Conservation (phyloP, 1,140 invertebrate genomes). For the Schlechtendalia chinensis region DNA sequence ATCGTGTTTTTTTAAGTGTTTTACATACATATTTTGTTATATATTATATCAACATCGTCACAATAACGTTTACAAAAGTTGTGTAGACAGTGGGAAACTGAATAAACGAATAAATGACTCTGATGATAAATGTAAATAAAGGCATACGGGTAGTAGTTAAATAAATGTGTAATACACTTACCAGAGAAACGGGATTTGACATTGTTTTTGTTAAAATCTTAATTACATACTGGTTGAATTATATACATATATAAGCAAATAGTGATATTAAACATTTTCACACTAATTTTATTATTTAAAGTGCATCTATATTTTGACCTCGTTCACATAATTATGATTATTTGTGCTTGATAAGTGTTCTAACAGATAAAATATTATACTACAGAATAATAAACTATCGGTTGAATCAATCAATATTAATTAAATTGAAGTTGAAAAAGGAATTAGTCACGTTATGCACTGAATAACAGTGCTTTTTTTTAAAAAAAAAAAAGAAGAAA, state of each 20-base stretch:
- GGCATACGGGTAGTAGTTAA: neutral
- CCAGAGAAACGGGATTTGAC: neutral
- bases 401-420: no score
- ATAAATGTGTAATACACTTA: neutral
- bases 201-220: neutral
- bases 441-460: no score
- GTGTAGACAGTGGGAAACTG: neutral
- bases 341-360: no score
- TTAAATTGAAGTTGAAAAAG: no score
- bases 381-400: no score
- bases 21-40: neutral
- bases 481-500: no score
- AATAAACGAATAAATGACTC: constrained; percentile 4
- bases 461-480: no score
- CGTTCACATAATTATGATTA: neutral
- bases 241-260: neutral
- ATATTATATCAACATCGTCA: neutral
- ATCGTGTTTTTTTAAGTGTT: neutral
- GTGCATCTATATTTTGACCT: neutral
- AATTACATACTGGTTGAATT: neutral
- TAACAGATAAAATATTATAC: no score
- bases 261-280: constrained; percentile 2
- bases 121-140: neutral
- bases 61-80: neutral
- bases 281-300: neutral